Evolutionary conservation across 2,797 vertebrate genomes (phyloP).

Genomic region (Craterocephalus amniculus): DNA sequence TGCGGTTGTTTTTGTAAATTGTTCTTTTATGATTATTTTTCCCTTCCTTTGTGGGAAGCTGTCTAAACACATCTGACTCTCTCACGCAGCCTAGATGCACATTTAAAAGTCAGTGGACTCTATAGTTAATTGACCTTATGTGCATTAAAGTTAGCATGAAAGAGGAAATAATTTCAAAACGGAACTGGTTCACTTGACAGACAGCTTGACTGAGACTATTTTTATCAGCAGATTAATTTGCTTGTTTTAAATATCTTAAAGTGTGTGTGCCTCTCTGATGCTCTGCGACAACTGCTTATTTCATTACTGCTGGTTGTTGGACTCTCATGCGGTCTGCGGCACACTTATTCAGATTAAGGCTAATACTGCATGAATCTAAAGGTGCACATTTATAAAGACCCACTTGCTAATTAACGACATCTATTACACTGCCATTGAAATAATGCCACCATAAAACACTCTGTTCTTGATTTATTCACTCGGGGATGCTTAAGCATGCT

Average conservation of each 20-base stretch:
- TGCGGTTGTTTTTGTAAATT: constrained; percentile 9
- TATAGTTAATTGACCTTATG: constrained; percentile 46
- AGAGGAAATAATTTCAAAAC: constrained; percentile 56
- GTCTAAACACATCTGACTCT: constrained; percentile 30
- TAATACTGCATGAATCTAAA: constrained; percentile 6
- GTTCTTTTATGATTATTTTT: neutral
- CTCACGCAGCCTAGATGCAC: constrained; percentile 28
- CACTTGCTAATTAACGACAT: constrained; percentile 14
- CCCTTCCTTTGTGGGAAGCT: constrained; percentile 15
- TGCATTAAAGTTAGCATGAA: constrained; percentile 50
- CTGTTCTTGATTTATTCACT: constrained; percentile 12
- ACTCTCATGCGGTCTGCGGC: constrained; percentile 4
- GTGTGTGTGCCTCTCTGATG: constrained; percentile 37
- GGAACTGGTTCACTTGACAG: constrained; percentile 24
- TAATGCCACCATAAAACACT: constrained; percentile 6
- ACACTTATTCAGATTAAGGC: neutral
- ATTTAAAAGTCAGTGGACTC: constrained; percentile 36
- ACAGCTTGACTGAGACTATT: constrained; percentile 33
- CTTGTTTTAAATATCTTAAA: constrained; percentile 45
- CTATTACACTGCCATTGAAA: constrained; percentile 12
- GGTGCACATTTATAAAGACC: constrained; percentile 2
- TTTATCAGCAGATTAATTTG: constrained; percentile 54
- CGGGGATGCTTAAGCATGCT: neutral
- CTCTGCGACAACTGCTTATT: constrained; percentile 28
- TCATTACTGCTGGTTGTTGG: constrained; percentile 18